These are phyloP conservation scores for Pogonocichla stellata DNA, from an alignment of 2,113 vertebrate genomes.

Conservation along the genomic window DNA sequence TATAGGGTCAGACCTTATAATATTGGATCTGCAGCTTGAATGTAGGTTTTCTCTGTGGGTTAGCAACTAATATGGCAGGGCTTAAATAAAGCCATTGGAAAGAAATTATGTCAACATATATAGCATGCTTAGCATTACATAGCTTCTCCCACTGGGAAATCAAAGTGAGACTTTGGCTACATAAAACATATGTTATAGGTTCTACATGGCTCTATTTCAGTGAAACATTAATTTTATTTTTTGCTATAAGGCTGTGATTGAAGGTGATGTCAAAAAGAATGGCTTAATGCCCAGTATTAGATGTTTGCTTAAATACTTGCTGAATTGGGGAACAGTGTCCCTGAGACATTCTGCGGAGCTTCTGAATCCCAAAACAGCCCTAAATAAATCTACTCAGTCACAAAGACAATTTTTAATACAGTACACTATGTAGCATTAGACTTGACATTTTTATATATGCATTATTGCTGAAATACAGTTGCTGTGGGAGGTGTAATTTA, in stretches of 20 bases:
- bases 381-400: neutral
- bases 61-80: fast-evolving
- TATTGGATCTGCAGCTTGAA: neutral
- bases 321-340: neutral
- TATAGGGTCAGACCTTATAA: neutral
- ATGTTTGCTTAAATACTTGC: neutral
- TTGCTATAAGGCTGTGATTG: neutral
- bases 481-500: conserved; percentile 11
- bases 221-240: neutral
- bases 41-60: neutral
- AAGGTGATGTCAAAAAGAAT: neutral
- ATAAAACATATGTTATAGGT: neutral
- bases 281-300: neutral
- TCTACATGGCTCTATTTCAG: neutral
- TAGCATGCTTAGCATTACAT: neutral
- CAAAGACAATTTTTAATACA: neutral
- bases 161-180: neutral
- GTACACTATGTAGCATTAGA: neutral
- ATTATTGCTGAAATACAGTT: neutral
- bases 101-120: neutral
- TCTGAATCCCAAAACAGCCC: neutral
- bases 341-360: neutral
- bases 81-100: neutral
- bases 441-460: neutral
- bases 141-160: neutral